Base-by-base conservation (phyloP, 1,140 invertebrate genomes). In the Holotrichia oblita region DNA sequence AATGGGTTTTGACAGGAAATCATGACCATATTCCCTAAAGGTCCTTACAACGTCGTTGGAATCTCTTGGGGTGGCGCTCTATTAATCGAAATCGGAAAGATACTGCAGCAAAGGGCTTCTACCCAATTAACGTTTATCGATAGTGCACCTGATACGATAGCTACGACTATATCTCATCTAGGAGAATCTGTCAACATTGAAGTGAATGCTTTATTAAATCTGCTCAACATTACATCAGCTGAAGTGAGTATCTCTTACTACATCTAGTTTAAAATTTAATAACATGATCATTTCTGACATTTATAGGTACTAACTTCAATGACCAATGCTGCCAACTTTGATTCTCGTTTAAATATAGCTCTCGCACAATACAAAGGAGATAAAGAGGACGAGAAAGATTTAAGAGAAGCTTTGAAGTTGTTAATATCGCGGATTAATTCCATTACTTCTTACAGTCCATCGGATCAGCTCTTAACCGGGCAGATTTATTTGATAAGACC, bases 61-160 rank as follows among this genome's bases (percentile, higher is more conserved):
- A 75, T 87, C 0, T 87, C 87, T 6, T 86, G 83, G 82, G 86
- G 86, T 61, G 86, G 87, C 14, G 80, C 83, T 12, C 61, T 87
- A 2, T 83, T 85, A 20, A 81, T 86, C 8, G 86, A 87, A 83
- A 83, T 87, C 9, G 82, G 85, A 6, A 83, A 79, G 78, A 81
- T 83, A 41, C 77, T 87, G 61, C 79, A 85, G 17, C 79, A 83
- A 72, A 48, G 78, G 34, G 81, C 81, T 2, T 85, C 81, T 20
- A 80, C 83, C 8, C 81, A 86, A 72, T 59, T 87, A 8, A 85
- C 84, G 40, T 83, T 86, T 20, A 79, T 87, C 2, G 87, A 87
- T 79, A 84, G 83, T 44, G 84, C 85, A 1, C 85, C 86, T n/a
- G 80, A 83, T 2, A 85, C 83, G 12, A 80, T 86, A 34, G 84